Conservation (phyloP, 1,140 invertebrate genomes). For the Hirudo medicinalis region DNA sequence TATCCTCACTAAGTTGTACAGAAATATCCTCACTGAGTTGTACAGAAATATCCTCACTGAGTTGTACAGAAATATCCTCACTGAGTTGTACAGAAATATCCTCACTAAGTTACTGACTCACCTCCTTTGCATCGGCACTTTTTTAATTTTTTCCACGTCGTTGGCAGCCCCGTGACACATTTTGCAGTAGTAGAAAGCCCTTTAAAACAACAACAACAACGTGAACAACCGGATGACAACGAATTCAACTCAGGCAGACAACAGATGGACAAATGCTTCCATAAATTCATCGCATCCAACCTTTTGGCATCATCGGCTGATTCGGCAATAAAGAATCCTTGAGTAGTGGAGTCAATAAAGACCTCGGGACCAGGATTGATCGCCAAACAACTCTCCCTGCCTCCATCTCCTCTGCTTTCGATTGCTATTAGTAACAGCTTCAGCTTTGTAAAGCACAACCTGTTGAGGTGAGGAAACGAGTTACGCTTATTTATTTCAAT, state of each 20-base stretch:
- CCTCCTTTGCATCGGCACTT: conserved; percentile 99
- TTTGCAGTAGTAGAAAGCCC: conserved; percentile 99
- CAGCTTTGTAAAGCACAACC: conserved; percentile 95
- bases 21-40: no score
- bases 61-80: no score
- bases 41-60: no score
- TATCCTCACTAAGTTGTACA: no score
- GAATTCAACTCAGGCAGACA: not conserved
- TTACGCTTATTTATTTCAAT: not conserved
- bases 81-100: no score
- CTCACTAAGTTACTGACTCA: not conserved
- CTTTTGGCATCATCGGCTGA: conserved; percentile 99
- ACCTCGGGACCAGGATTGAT: conserved; percentile 88
- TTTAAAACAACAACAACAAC: conserved; percentile 36
- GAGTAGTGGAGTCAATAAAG: conserved; percentile 92
- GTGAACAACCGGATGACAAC: not conserved
- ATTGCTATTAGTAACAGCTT: conserved; percentile 92
- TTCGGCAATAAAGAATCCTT: conserved; percentile 99
- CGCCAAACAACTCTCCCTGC: conserved; percentile 84
- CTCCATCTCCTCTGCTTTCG: conserved; percentile 87
- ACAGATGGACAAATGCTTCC: no score
- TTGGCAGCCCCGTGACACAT: conserved; percentile 95
- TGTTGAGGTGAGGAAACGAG: conserved; percentile 39
- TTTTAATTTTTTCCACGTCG: conserved; percentile 95
- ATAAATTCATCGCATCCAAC: conserved; percentile 43